These are phyloP conservation scores for Myathropa florea DNA, from an alignment of 2,888 invertebrate genomes.

Conservation along the genomic window DNA sequence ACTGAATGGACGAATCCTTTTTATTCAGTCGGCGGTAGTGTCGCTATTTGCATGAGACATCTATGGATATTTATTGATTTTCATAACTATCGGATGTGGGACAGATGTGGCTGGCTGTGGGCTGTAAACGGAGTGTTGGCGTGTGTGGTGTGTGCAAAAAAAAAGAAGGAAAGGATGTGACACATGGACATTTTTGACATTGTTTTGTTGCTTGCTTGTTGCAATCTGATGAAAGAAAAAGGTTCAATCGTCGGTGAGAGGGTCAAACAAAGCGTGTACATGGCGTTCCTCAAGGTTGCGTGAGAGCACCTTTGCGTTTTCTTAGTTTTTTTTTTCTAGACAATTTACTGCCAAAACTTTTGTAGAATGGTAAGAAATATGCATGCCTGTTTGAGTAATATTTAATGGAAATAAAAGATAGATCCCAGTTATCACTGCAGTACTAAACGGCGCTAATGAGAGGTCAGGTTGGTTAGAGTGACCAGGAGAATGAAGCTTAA, in stretches of 20 bases:
- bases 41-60: not conserved
- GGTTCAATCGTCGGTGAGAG: not conserved
- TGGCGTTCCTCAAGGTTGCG: not conserved
- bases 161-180: not conserved
- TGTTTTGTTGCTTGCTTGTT: not conserved
- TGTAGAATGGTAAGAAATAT: no score
- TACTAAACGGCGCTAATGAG: no score
- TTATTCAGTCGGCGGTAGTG: not conserved
- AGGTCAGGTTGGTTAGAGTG: no score
- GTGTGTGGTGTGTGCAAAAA: not conserved
- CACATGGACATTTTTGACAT: not conserved
- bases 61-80: constrained; percentile 13
- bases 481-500: no score
- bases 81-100: not conserved
- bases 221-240: not conserved
- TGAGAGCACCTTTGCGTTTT: not conserved
- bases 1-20: not conserved
- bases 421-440: no score
- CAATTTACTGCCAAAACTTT: no score
- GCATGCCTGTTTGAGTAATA: no score
- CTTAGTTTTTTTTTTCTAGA: not conserved
- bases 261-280: not conserved
- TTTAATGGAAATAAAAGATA: no score
- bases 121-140: not conserved
- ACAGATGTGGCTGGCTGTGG: not conserved